Evolutionary conservation across 2,888 invertebrate genomes (phyloP).

Genomic region (Escarpia spicata): DNA sequence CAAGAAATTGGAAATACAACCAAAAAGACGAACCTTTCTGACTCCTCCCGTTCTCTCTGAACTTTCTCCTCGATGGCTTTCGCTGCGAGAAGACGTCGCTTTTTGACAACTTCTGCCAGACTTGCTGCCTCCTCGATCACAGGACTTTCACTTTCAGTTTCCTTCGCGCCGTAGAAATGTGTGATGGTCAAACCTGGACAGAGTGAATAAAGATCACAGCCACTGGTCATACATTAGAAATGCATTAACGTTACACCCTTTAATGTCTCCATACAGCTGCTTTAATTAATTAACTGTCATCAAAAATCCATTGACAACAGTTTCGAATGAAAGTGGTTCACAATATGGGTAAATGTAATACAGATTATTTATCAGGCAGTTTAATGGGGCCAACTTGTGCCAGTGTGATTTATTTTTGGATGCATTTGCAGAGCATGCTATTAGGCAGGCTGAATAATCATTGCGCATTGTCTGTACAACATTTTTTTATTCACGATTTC

Average conservation of each 20-base stretch:
- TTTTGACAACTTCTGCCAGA: slow-evolving; percentile 55
- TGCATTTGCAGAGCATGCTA: too few species aligned
- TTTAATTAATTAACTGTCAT: neutral
- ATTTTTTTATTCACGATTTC: too few species aligned
- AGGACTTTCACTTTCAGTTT: slow-evolving; percentile 39
- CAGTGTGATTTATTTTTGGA: too few species aligned
- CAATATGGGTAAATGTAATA: too few species aligned
- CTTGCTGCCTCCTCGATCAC: slow-evolving; percentile 44
- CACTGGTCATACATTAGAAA: neutral
- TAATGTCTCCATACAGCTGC: neutral
- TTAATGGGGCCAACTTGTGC: too few species aligned
- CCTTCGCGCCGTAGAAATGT: slow-evolving; percentile 30
- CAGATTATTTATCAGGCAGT: too few species aligned
- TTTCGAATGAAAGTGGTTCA: too few species aligned
- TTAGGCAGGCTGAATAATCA: too few species aligned
- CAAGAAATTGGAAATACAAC: too few species aligned
- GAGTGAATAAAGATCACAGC: neutral
- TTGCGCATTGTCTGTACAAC: too few species aligned
- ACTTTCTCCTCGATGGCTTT: slow-evolving; percentile 55
- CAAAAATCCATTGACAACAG: too few species aligned
- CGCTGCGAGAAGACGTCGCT: slow-evolving; percentile 55
- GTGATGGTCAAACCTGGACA: slow-evolving; percentile 29
- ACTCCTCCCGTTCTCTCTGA: slow-evolving; percentile 50
- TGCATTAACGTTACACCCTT: neutral
- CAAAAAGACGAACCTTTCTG: slow-evolving; percentile 21